Evolutionary conservation across 2,113 vertebrate genomes (phyloP), one percentile per base, ranked within the genome.

Genomic region (Myotis davidii): DNA sequence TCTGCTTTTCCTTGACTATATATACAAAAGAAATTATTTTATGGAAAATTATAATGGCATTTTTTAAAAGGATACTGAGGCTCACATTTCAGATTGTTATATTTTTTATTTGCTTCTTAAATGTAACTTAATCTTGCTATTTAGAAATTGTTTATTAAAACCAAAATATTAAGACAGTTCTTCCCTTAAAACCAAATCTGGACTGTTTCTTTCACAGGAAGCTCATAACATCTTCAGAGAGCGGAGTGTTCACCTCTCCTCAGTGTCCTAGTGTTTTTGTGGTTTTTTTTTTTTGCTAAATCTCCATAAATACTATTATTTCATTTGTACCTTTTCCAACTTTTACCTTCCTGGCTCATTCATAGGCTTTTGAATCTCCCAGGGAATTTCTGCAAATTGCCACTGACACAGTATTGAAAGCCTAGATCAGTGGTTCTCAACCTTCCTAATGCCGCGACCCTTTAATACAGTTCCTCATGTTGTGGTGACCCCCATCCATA

Each of bases 71-170:
- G 61, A 61, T 16, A 72, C 9, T 21, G 39, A 42, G 12, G 18
- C 69, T 95, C 59, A 88, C 1, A 0, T 92, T 94, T 96, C 65
- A 86, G 64, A 76, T 87, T 23, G 42, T 85, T 89, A 61, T 91
- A 56, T 70, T 85, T 79, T 94, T 67, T 12, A 48, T 64, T 70
- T 83, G 72, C 76, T 84, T 87, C 39, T 95, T 90, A 45, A 90
- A 93, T 88, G 74, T 89, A 64, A 86, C 27, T 86, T 85, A 76
- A 88, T 77, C 50, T 93, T 69, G 50, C 37, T 83, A 29, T 76
- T 90, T 85, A 77, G 39, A 88, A 95, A 70, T 39, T 65, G 21
- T 27, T 92, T 88, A 73, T 69, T 93, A 87, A 89, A 94, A 69
- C n/a, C 7, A 84, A 84, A 94, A 94, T 67, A 32, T 72, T 69